A percentile compares a stretch with the other conserved stretches of the same genome.
Conservation (phyloP, 2,113 vertebrate species). For the Cygnus atratus region DNA sequence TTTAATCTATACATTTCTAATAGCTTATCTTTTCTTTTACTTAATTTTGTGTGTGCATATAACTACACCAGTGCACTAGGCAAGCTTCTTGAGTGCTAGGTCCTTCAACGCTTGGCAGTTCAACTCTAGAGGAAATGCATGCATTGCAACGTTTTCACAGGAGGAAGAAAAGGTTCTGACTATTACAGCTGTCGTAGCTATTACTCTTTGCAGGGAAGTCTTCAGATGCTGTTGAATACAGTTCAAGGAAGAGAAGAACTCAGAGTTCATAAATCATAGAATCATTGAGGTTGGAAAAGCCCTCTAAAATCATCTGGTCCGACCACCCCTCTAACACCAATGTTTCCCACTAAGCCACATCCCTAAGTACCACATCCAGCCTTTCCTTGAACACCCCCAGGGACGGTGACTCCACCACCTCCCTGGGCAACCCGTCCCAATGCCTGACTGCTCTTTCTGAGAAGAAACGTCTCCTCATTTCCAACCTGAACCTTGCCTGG, state of each 20-base stretch:
- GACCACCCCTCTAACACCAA: too few relatives aligned
- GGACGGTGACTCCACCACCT: too few relatives aligned
- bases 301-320: too few relatives aligned
- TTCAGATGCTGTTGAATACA: neutral
- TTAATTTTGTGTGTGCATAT: neutral
- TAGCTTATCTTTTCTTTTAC: neutral
- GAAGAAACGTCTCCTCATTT: too few relatives aligned
- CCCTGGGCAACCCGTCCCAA: too few relatives aligned
- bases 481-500: too few relatives aligned
- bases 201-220: neutral
- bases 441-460: too few relatives aligned
- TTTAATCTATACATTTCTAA: neutral
- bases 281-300: too few relatives aligned
- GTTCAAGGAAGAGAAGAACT: neutral
- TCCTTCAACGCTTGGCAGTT: neutral
- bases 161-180: neutral
- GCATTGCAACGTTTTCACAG: neutral
- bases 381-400: too few relatives aligned
- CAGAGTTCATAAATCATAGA: neutral
- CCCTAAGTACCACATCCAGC: too few relatives aligned
- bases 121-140: neutral
- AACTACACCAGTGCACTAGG: fast-evolving
- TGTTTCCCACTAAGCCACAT: too few relatives aligned
- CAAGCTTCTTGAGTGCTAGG: neutral
- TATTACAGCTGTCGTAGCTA: neutral